Conservation (phyloP, 2,888 invertebrate genomes). For the Machimus atricapillus region DNA sequence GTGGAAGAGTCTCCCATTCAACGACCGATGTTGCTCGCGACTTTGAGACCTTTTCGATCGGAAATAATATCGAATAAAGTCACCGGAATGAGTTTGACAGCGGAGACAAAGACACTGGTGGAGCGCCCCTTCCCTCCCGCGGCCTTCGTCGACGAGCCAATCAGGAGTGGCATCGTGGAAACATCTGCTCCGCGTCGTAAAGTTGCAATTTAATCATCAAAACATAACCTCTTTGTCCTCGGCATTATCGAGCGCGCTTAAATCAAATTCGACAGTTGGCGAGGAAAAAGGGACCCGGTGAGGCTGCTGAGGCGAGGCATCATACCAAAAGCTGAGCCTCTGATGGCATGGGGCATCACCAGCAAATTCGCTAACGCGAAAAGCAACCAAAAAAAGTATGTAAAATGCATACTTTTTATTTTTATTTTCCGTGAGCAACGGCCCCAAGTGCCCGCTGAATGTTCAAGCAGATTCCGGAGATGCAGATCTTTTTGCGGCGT, state of each 20-base stretch:
- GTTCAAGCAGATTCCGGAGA: neutral
- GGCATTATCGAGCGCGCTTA: slow-evolving; percentile 2
- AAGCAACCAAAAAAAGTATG: neutral
- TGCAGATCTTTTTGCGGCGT: neutral
- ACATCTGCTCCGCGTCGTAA: slow-evolving; percentile 20
- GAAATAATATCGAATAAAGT: neutral
- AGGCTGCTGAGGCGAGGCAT: neutral
- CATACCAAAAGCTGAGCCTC: neutral
- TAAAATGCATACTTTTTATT: neutral
- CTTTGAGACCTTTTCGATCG: neutral
- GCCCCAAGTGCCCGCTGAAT: neutral
- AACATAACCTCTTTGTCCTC: slow-evolving; percentile 33
- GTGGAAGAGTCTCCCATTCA: neutral
- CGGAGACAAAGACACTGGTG: neutral
- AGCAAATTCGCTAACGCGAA: slow-evolving; percentile 4
- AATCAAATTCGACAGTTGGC: slow-evolving; percentile 30
- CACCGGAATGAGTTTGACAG: neutral
- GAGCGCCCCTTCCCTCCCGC: neutral
- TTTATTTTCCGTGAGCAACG: neutral
- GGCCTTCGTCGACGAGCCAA: neutral
- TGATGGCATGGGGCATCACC: neutral
- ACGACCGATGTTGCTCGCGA: neutral
- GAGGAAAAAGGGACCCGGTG: neutral
- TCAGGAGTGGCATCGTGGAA: neutral
- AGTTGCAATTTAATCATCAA: slow-evolving; percentile 36